Evolutionary conservation across 1,140 invertebrate genomes (phyloP), one percentile per base, ranked within the genome.

Genomic region (Temnothorax curvispinosus): DNA sequence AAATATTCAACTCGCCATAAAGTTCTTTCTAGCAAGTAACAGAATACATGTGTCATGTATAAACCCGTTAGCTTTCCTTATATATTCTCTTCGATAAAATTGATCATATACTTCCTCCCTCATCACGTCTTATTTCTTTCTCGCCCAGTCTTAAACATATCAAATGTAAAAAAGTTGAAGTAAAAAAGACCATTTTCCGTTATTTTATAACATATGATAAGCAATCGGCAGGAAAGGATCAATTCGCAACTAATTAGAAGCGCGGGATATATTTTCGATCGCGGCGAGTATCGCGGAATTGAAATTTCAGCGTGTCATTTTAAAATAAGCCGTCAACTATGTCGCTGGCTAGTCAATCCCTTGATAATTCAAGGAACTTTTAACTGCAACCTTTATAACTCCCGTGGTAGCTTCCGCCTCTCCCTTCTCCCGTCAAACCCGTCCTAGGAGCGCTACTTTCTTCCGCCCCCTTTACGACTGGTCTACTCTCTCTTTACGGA

Each of bases 301-400:
- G 82, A 85, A 90, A 90, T 90, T 90, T 82, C 86, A 54, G 71
- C 84, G 84, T 65, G 71, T 78, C 80, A 78, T 76, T 86, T 89
- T 56, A 89, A 90, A 90, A 87, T 86, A 88, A 88, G 81, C 81
- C 41, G 76, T 74, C 50, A 58, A 58, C 86, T 65, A 56, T 84
- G 87, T 82, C 89, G 86, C 44, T 64, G 50, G 78, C 38, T 78
- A 85, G 88, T 87, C 77, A 87, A 87, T 91, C 92, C 93, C 91
- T 93, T 94, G 93, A 94, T 94, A 94, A 93, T 94, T 93, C 93
- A 90, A 86, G 88, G 91, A 94, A 94, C 91, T 94, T 94, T 94
- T 94, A 94, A 94, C 94, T 94, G 93, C 94, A 92, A 91, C 91
- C 92, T 93, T 94, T 94, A 94, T 92, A 93, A 91, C 92, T 90